Conservation (phyloP, 2,888 invertebrate species). For the Himalopsyche tibetana region DNA sequence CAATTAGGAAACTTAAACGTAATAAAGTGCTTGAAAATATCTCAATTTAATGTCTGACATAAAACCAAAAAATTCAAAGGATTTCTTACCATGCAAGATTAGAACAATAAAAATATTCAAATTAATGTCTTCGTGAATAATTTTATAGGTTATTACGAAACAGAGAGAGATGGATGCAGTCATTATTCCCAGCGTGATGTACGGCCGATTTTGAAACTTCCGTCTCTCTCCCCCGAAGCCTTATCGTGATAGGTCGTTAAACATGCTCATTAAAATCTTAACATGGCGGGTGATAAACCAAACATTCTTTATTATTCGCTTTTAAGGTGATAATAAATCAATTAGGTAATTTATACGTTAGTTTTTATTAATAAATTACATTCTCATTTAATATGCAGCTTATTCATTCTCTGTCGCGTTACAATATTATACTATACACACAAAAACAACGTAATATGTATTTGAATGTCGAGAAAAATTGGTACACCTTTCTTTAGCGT, state of each 20-base stretch:
- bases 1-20: no score
- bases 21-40: not conserved
- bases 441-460: no score
- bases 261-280: constrained; percentile 60
- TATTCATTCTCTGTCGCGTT: not conserved
- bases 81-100: constrained; percentile 23
- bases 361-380: constrained; percentile 45
- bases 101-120: constrained; percentile 35
- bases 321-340: constrained; percentile 62
- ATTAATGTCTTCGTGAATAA: constrained; percentile 41
- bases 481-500: no score
- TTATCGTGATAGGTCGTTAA: constrained; percentile 58
- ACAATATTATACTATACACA: not conserved
- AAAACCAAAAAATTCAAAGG: constrained; percentile 29
- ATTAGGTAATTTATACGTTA: constrained; percentile 61
- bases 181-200: not conserved
- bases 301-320: constrained; percentile 62
- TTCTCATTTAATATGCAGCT: not conserved
- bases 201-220: constrained; percentile 28
- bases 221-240: constrained; percentile 39
- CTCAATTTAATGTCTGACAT: constrained; percentile 1
- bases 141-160: constrained; percentile 42
- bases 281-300: constrained; percentile 63
- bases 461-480: no score
- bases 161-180: not conserved